Evolutionary conservation across 2,113 vertebrate genomes (phyloP), one percentile per base, ranked within the genome.

Genomic region (Erpornis zantholeuca): DNA sequence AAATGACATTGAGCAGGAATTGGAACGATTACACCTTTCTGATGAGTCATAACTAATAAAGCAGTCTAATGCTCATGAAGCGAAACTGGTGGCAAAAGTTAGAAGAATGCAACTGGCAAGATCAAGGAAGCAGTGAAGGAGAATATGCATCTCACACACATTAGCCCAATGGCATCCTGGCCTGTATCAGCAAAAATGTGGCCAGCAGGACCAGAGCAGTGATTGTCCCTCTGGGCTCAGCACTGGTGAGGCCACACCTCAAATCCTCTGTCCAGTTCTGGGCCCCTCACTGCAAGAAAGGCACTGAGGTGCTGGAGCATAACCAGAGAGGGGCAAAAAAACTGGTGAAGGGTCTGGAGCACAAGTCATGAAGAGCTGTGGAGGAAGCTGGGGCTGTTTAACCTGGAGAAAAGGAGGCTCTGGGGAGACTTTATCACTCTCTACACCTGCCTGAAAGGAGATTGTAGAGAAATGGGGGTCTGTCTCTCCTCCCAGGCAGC

Each of bases 1-100:
- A 95, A 82, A 96, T 65, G 86, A 89, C 71, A 94, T 4, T 92
- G 82, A 88, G 42, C 21, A 82, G 52, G 44, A 97, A 82, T 49
- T 83, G 27, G 87, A 94, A 81, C 68, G 90, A 92, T 96, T 92
- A 79, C 95, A 85, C 63, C 78, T 95, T 93, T 96, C 50, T 72
- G 88, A 92, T 82, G 81, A 96, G 54, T 95, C 86, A 88, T 95
- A 95, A 96, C 64, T 93, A 95, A 94, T 65, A 73, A 94, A 90
- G 96, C 28, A 69, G 40, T 89, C 87, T 90, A 86, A 82, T 52
- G 73, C 23, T 91, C n/a, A 22, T 68, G 82, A 95, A 95, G 56
- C 3, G 28, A 92, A 92, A 84, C 50, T 78, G 60, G 69, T 64
- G 44, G 73, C 25, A 45, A 40, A 86, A 85, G 52, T 35, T 50